Evolutionary conservation across 2,888 invertebrate species (phyloP), one percentile per base, ranked within the genome.

Genomic region (Biston betularia): DNA sequence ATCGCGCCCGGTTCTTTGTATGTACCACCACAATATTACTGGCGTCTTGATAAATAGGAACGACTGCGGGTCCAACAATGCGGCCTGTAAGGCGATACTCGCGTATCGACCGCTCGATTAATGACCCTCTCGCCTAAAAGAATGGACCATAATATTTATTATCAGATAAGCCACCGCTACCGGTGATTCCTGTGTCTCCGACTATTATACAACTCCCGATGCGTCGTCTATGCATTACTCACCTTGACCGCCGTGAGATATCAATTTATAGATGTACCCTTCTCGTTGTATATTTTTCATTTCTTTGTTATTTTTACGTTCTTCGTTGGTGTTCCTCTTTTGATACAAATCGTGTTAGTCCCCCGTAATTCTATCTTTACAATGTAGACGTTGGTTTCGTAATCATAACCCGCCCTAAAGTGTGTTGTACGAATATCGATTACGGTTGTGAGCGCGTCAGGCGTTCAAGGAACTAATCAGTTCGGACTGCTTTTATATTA

Each of bases 111-210:
- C 87, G 75, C 83, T 89, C 89, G 91, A 93, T 93, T 93, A 93
- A 93, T 93, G 93, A 91, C 90, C 85, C 87, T 85, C 90, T 88
- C 90, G 88, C 89, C 90, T 91, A 93, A 93, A 93, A 93, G 93
- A 93, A 93, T 92, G 91, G 90, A 86, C 89, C 85, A 89, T 89
- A 92, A 93, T 93, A 93, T 93, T 93, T 93, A 92, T 93, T 92
- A 93, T 93, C 92, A 89, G 93, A 93, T 93, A 92, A 90, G 87
- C 85, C 84, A 68, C 80, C 83, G 93, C 93, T 93, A 93, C 93
- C 82, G 93, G 88, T 88, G 89, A 92, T 92, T 89, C 90, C 89
- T 90, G 86, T 90, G 92, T 90, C 90, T 83, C 87, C 80, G 79
- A 80, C 89, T 88, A 91, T 91, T 90, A 88, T 89, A 89, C 88